These are phyloP conservation scores for Drosophila grimshawi DNA, from an alignment of 1,140 invertebrate species.

Conservation along the genomic window DNA sequence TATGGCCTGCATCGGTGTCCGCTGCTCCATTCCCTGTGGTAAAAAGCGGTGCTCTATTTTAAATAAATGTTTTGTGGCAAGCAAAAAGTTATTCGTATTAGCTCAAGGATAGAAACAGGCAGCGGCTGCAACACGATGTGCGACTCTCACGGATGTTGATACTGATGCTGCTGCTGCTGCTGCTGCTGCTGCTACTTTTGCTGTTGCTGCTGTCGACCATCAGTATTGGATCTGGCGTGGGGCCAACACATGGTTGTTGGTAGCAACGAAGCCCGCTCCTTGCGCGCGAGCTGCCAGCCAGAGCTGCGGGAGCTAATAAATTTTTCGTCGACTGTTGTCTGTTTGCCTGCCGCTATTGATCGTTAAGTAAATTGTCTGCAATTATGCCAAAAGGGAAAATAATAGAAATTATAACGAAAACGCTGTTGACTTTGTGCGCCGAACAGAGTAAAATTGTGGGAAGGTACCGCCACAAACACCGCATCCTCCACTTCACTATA, in stretches of 20 bases:
- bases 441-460: constrained; percentile 58
- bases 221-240: constrained; percentile 53
- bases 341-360: constrained; percentile 77
- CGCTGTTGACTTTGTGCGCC: constrained; percentile 70
- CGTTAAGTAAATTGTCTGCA: constrained; percentile 83
- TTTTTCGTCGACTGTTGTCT: constrained; percentile 66
- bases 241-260: constrained; percentile 61
- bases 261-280: constrained; percentile 27
- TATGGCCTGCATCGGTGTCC: constrained; percentile 23
- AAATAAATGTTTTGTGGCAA: constrained; percentile 79
- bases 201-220: constrained; percentile 40
- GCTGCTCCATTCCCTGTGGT: constrained; percentile 49
- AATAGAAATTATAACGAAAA: constrained; percentile 83
- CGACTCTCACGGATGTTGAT: constrained; percentile 69
- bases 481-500: background rate
- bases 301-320: constrained; percentile 82
- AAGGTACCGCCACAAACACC: constrained; percentile 31
- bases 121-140: constrained; percentile 57
- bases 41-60: constrained; percentile 70
- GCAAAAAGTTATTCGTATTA: constrained; percentile 69
- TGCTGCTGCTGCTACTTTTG: constrained; percentile 34
- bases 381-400: constrained; percentile 83
- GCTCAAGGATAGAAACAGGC: constrained; percentile 70
- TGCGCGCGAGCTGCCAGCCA: constrained; percentile 27
- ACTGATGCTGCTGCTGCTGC: background rate